Evolutionary conservation across 2,888 invertebrate genomes (phyloP), one percentile per base, ranked within the genome.

Genomic region (Calliopum simillimum): DNA sequence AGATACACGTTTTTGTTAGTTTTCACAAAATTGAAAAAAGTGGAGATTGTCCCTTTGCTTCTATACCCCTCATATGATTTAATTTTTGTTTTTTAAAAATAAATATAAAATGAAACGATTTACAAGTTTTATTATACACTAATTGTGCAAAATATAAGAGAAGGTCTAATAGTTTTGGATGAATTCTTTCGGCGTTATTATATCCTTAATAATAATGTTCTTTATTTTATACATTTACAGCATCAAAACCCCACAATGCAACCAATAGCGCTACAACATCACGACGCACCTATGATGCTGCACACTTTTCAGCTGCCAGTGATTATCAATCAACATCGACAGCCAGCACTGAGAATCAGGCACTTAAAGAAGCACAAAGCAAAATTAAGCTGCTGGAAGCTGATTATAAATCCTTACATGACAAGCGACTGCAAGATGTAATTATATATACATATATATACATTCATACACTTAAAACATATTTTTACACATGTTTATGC

Each of bases 351-450:
- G 87, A 88, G 75, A 79, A 71, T 25, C 84, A 83, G 71, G 80
- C 84, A 14, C 73, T 86, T 14, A 85, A 82, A 73, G 85, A 86
- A 76, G 85, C 86, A 12, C 82, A 90, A 21, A 91, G 92, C 76
- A 93, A 93, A 76, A 87, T 93, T 58, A 91, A 90, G 80, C 87
- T 91, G 68, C 89, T 94, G 33, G 93, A 94, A 79, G 91, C 91
- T 73, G 94, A 94, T 80, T 92, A 92, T 78, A 91, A 93, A 83
- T 86, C 89, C 72, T 84, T 94, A 77, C 93, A 94, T 82, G 91
- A 91, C 76, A 94, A 94, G 82, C 88, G 94, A 67, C 88, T 94
- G 78, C 92, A 93, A 83, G 94, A 94, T 87, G 92, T 94, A 85
- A 92, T 93, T 78, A 66, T 64, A 21, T 25, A 41, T 23, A 16